Evolutionary conservation across 2,113 vertebrate genomes (phyloP).

Genomic region (Erinaceus europaeus): DNA sequence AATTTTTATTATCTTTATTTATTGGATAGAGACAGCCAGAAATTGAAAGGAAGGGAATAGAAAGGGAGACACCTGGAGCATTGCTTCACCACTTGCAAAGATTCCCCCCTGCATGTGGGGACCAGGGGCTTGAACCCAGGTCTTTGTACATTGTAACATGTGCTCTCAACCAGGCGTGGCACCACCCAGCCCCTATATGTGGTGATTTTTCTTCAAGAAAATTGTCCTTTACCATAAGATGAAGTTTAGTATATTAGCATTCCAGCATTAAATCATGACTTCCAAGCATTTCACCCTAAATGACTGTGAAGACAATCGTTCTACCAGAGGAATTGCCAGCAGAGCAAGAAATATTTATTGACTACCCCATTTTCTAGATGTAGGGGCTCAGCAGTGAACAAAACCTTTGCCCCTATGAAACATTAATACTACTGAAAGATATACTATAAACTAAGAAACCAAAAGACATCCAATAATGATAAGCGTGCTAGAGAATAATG

Average conservation of each 20-base stretch:
- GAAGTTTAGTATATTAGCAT: neutral
- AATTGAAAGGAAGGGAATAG: too few relatives aligned
- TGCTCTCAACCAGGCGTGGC: too few relatives aligned
- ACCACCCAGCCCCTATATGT: too few relatives aligned
- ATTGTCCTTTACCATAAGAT: neutral
- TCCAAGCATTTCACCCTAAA: neutral
- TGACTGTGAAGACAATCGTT: neutral
- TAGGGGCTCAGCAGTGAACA: neutral
- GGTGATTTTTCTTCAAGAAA: neutral
- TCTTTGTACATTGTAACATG: too few relatives aligned
- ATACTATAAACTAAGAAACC: neutral
- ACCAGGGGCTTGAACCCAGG: too few relatives aligned
- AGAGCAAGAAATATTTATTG: neutral
- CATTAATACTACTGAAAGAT: neutral
- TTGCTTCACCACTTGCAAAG: too few relatives aligned
- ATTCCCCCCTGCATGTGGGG: too few relatives aligned
- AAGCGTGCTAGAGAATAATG: neutral
- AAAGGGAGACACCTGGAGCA: too few relatives aligned
- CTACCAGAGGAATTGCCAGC: neutral
- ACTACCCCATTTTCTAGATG: neutral
- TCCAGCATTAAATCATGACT: neutral
- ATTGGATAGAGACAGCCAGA: too few relatives aligned
- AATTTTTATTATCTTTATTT: too few relatives aligned
- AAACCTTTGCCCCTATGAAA: neutral
- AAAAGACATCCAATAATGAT: neutral